phyloP scores from a whole-genome alignment of 37 sponge, comb jelly and placozoan genomes.

The Sycon ciliatum region DNA sequence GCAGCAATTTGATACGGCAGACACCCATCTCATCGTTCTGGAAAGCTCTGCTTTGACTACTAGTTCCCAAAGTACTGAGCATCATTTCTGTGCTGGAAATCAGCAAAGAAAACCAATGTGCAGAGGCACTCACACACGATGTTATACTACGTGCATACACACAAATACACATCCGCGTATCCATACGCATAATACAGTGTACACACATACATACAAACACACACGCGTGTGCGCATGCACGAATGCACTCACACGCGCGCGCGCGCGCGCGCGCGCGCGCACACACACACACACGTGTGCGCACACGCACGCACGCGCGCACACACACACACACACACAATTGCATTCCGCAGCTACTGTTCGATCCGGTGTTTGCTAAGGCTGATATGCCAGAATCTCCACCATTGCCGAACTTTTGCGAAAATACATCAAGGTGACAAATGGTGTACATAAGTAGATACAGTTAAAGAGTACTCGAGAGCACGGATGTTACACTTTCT shows the following conservation, averaged over 20 bases:
- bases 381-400: background rate
- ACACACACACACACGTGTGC: background rate
- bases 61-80: too few relatives aligned
- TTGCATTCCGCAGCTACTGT: background rate
- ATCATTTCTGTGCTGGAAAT: too few relatives aligned
- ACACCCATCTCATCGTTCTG: background rate
- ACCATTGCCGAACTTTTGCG: too few relatives aligned
- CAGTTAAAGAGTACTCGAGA: too few relatives aligned
- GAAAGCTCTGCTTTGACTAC: too few relatives aligned
- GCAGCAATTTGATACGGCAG: background rate
- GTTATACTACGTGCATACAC: background rate
- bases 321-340: conserved; percentile 19
- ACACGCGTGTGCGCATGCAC: background rate
- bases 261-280: background rate
- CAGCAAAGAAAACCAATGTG: too few relatives aligned
- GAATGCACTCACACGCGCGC: conserved; percentile 8
- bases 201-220: conserved; percentile 17
- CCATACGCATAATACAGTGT: conserved; percentile 1
- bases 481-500: too few relatives aligned
- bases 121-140: background rate
- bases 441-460: too few relatives aligned
- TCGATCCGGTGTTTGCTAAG: background rate
- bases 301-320: conserved; percentile 11
- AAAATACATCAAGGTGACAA: too few relatives aligned
- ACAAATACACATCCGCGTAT: conserved; percentile 11